A percentile compares a stretch with the other conserved stretches of the same genome.
Conservation (phyloP, 2,113 vertebrate genomes). For the Nerophis lumbriciformis region DNA sequence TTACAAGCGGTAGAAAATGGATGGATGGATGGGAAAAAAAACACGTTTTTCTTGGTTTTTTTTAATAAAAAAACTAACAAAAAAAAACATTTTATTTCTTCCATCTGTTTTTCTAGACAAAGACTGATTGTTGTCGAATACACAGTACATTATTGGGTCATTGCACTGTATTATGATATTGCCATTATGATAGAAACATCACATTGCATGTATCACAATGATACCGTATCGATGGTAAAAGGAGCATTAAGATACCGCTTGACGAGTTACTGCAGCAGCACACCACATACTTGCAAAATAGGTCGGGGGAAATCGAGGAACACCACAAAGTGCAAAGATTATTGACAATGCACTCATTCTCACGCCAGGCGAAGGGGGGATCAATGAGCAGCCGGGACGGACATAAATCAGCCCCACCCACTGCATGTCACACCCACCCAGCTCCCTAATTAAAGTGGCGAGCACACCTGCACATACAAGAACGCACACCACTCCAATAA, state of each 20-base stretch:
- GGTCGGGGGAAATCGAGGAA: conserved; percentile 63
- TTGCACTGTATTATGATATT: too few species aligned
- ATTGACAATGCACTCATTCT: conserved; percentile 70
- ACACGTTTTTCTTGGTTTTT: too few species aligned
- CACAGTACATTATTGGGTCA: too few species aligned
- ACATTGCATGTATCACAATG: too few species aligned
- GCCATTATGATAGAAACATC: too few species aligned
- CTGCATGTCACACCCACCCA: conserved; percentile 50
- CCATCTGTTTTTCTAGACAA: too few species aligned
- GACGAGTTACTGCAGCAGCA: conserved; percentile 58
- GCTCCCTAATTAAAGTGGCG: conserved; percentile 42
- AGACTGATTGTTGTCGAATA: too few species aligned
- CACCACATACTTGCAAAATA: conserved; percentile 40
- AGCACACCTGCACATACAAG: conserved; percentile 9
- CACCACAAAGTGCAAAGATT: conserved; percentile 67
- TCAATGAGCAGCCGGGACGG: conserved; percentile 59
- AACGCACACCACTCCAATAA: conserved; percentile 42
- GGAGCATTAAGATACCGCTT: not conserved
- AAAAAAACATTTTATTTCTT: too few species aligned
- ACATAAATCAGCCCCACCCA: conserved; percentile 64
- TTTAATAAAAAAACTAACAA: too few species aligned
- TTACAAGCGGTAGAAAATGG: too few species aligned
- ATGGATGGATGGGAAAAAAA: too few species aligned
- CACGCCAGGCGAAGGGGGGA: conserved; percentile 47
- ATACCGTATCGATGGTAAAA: not conserved